phyloP scores from a whole-genome alignment of 2,888 invertebrate species.

The Aricia artaxerxes region DNA sequence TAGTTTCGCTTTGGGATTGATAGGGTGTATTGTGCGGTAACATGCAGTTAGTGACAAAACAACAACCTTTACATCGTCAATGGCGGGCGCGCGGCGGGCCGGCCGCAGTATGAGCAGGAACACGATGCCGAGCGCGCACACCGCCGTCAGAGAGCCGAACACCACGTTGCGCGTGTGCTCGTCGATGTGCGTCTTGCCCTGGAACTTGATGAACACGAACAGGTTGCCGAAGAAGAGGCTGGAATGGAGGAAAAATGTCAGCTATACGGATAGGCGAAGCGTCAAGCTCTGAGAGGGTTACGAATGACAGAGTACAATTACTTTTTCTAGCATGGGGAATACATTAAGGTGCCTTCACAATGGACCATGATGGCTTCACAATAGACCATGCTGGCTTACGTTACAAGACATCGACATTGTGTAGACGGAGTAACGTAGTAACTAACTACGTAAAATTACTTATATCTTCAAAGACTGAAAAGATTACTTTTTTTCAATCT shows the following conservation, averaged over 20 bases:
- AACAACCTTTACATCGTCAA: constrained; percentile 69
- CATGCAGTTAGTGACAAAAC: constrained; percentile 29
- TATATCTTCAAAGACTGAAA: constrained; percentile 38
- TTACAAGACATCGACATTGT: too few species aligned
- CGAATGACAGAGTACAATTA: too few species aligned
- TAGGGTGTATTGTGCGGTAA: too few species aligned
- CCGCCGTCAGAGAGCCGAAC: constrained; percentile 88
- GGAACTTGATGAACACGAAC: constrained; percentile 95
- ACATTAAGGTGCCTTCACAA: too few species aligned
- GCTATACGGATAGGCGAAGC: too few species aligned
- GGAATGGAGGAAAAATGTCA: constrained; percentile 38
- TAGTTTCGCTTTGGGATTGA: too few species aligned
- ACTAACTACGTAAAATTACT: constrained; percentile 29
- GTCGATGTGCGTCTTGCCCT: constrained; percentile 88
- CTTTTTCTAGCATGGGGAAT: too few species aligned
- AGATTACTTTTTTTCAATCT: background rate
- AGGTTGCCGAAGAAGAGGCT: constrained; percentile 97
- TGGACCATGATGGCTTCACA: too few species aligned
- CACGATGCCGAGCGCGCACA: constrained; percentile 86
- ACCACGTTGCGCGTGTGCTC: constrained; percentile 86
- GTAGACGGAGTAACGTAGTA: too few species aligned
- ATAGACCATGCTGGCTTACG: too few species aligned
- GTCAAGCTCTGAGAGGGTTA: too few species aligned
- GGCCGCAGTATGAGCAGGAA: constrained; percentile 84
- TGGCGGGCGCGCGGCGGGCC: constrained; percentile 63